These are phyloP conservation scores for Charadrius vociferus DNA, from an alignment of 2,113 vertebrate species.

Conservation along the genomic window DNA sequence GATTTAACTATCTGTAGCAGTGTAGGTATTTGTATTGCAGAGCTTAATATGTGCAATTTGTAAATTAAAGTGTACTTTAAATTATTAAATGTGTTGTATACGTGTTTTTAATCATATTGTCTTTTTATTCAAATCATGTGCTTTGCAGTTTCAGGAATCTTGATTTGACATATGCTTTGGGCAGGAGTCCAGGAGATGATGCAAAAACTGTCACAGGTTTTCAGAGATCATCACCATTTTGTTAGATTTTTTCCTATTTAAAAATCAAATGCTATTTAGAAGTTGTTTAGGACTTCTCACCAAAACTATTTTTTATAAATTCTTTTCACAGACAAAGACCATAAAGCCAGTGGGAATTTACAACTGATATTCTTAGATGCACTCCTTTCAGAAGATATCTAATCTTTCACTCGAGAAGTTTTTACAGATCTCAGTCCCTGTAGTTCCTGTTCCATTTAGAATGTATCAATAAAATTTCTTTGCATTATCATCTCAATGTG, in stretches of 20 bases:
- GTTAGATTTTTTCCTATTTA: neutral
- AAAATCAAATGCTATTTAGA: neutral
- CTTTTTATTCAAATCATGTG: neutral
- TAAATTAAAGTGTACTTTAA: neutral
- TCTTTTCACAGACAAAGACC: neutral
- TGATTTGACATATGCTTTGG: neutral
- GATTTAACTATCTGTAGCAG: neutral
- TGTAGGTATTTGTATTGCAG: neutral
- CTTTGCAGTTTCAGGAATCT: neutral
- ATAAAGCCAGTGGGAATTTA: neutral
- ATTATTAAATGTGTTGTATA: neutral
- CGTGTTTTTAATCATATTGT: neutral
- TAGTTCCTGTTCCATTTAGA: constrained; percentile 18
- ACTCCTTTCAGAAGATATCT: neutral
- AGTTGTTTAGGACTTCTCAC: neutral
- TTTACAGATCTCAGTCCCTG: neutral
- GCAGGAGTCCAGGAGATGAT: neutral
- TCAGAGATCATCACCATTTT: neutral
- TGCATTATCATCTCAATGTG: constrained; percentile 9
- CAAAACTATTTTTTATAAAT: neutral
- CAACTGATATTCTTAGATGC: neutral
- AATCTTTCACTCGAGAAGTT: neutral
- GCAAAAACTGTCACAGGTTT: neutral
- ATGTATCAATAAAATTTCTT: constrained; percentile 19
- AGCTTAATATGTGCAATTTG: neutral